Base-by-base conservation (phyloP, 2,888 invertebrate genomes). In the Osmoderma eremita region DNA sequence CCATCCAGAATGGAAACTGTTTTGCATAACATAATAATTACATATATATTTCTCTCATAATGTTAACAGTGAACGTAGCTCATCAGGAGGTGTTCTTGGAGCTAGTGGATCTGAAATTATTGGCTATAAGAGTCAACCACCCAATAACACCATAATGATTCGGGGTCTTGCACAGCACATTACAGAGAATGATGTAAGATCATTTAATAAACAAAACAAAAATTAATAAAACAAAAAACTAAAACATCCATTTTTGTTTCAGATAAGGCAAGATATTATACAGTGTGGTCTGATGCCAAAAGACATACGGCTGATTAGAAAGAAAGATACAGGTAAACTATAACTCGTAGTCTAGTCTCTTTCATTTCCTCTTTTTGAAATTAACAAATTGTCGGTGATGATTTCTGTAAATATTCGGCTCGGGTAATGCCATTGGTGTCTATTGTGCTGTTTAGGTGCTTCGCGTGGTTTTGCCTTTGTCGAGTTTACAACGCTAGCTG, bases 381-480 rank as follows among this genome's bases (percentile, higher is more conserved):
- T 58, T 39, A 18, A 61, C 18, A 30, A 24, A 30, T 50, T 50
- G 62, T 41, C 66, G 66, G 66, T 62, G 49, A 67, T 64, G 24
- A 50, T 51, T 56, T 58, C 48, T 67, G 68, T 69, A 67, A 58
- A 58, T 71, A 67, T 66, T 69, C 77, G 74, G 78, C 75, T 76
- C 75, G 79, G 81, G 80, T 81, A 81, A 80, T 80, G 75, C 81
- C 80, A 81, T 81, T 81, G 79, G 81, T 82, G 78, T 82, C 79
- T 82, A 81, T 81, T 82, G 81, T 82, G 81, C 85, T 88, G 86
- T 94, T 94, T 90, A 93, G 94, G 94, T 88, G 89, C 91, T 84
- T 92, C 93, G 84, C 88, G 92, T 82, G 92, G 92, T 81, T 93
- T 93, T 88, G 93, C 92, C 83, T 93, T 94, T 89, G 93, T 95